These are phyloP conservation scores for Lasioglossum pauxillum DNA, from an alignment of 2,888 invertebrate species.

Conservation along the genomic window DNA sequence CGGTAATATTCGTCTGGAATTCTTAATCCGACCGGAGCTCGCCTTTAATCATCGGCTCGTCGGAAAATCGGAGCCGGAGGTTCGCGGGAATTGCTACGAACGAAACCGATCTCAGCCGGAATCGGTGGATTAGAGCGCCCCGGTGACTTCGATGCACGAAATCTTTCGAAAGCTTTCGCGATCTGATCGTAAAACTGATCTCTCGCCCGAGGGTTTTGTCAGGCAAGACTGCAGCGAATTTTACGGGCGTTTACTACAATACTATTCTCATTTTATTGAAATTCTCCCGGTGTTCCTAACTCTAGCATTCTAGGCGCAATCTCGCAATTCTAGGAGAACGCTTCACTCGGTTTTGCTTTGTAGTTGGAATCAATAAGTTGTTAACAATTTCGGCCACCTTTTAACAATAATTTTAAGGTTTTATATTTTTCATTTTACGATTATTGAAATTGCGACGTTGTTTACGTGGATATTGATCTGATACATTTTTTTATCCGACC, in stretches of 20 bases:
- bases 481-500: too few relatives aligned
- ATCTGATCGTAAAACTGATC: not conserved
- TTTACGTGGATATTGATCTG: too few relatives aligned
- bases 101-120: not conserved
- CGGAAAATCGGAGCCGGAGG: not conserved
- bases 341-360: too few relatives aligned
- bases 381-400: too few relatives aligned
- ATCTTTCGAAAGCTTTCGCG: not conserved
- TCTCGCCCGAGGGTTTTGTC: not conserved
- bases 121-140: not conserved
- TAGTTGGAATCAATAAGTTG: too few relatives aligned
- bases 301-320: too few relatives aligned
- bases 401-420: too few relatives aligned
- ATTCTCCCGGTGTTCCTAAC: not conserved
- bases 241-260: not conserved
- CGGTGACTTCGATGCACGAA: not conserved
- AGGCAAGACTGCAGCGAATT: not conserved
- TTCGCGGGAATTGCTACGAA: not conserved
- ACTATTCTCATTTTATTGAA: not conserved
- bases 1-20: conserved; percentile 24
- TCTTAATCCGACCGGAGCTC: conserved; percentile 15
- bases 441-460: too few relatives aligned
- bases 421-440: too few relatives aligned
- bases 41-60: conserved; percentile 36
- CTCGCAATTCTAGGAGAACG: too few relatives aligned